Evolutionary conservation across 1,140 invertebrate species (phyloP).

Genomic region (Lycorma delicatula): DNA sequence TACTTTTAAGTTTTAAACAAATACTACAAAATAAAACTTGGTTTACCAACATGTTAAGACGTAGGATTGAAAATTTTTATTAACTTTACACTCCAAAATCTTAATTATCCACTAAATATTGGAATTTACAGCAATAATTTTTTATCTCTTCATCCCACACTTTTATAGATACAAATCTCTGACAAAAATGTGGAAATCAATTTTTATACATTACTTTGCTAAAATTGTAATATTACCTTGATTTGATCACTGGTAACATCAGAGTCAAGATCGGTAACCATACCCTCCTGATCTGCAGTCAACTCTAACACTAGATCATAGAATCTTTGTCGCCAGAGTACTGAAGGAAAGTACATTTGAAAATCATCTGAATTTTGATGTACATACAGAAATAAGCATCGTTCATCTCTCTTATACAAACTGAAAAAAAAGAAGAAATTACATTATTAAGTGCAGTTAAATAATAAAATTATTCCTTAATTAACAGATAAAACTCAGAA

Average conservation of each 20-base stretch:
- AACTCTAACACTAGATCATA: slow-evolving; percentile 73
- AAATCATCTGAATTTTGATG: slow-evolving; percentile 98
- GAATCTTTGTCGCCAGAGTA: slow-evolving; percentile 70
- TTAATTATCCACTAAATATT: too few relatives aligned
- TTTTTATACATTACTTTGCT: not conserved
- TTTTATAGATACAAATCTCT: too few relatives aligned
- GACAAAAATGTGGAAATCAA: not conserved
- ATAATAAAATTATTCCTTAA: too few relatives aligned
- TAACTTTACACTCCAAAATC: too few relatives aligned
- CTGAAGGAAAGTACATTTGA: slow-evolving; percentile 95
- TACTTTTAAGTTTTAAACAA: too few relatives aligned
- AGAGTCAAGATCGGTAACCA: slow-evolving; percentile 72
- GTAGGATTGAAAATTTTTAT: too few relatives aligned
- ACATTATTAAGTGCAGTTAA: too few relatives aligned
- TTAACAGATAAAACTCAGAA: too few relatives aligned
- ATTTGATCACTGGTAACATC: slow-evolving; percentile 59
- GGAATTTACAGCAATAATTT: too few relatives aligned
- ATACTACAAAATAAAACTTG: too few relatives aligned
- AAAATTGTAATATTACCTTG: slow-evolving; percentile 42
- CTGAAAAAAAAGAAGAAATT: slow-evolving; percentile 40
- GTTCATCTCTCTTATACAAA: slow-evolving; percentile 90
- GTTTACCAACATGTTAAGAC: too few relatives aligned
- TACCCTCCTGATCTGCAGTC: slow-evolving; percentile 75
- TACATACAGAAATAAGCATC: slow-evolving; percentile 95
- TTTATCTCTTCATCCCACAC: too few relatives aligned